These are phyloP conservation scores for Pomatorhinus ruficollis DNA, from an alignment of 2,113 vertebrate species.

Conservation along the genomic window DNA sequence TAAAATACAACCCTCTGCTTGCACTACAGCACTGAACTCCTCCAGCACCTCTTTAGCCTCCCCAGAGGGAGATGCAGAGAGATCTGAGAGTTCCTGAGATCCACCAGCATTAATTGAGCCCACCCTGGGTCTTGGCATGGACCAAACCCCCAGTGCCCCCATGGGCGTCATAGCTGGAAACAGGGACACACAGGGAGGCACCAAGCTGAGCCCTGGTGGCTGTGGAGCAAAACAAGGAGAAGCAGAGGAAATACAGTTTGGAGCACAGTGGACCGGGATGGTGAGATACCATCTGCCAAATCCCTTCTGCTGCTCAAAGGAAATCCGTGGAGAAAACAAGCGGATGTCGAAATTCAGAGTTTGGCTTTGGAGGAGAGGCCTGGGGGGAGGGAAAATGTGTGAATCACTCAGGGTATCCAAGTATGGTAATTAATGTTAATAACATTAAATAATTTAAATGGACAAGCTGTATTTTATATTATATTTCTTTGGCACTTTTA, in stretches of 20 bases:
- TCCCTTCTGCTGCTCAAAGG: background rate
- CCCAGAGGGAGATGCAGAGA: background rate
- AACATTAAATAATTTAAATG: slow-evolving; percentile 48
- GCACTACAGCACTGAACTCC: background rate
- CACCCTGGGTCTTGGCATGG: background rate
- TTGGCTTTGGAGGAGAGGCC: background rate
- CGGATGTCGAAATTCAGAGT: background rate
- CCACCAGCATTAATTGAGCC: background rate
- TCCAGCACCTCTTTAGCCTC: background rate
- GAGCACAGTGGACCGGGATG: background rate
- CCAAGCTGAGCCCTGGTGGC: background rate
- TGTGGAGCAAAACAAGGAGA: background rate
- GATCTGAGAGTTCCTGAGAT: background rate
- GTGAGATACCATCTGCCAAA: background rate
- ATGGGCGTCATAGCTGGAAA: background rate
- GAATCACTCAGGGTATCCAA: background rate
- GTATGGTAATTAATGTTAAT: slow-evolving; percentile 41
- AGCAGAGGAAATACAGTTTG: background rate
- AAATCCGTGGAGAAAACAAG: background rate
- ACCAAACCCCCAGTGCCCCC: background rate
- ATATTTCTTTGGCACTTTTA: slow-evolving; percentile 45
- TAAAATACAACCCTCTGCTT: background rate
- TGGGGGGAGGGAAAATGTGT: background rate
- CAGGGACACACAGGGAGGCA: background rate
- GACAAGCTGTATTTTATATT: slow-evolving; percentile 54